phyloP scores from a whole-genome alignment of 2,888 invertebrate species.

The Rhorus exstirpatorius region DNA sequence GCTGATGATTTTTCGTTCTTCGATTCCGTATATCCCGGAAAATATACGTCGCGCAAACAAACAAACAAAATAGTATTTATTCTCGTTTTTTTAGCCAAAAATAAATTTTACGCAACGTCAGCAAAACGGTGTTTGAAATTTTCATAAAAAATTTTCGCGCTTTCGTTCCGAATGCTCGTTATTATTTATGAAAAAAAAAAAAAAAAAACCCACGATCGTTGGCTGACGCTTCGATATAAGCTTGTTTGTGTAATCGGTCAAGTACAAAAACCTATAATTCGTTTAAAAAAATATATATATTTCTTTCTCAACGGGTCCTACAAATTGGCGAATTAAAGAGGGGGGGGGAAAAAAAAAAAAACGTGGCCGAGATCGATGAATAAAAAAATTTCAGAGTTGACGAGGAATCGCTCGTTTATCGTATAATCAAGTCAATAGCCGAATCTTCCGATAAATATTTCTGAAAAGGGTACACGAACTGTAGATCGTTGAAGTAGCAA shows the following conservation, averaged over 20 bases:
- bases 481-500: slow-evolving; percentile 37
- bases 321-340: background rate
- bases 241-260: background rate
- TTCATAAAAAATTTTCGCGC: too few species aligned
- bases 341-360: background rate
- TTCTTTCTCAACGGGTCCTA: background rate
- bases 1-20: background rate
- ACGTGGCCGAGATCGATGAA: background rate
- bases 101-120: too few species aligned
- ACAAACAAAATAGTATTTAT: too few species aligned
- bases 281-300: too few species aligned
- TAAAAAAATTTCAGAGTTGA: slow-evolving; percentile 2
- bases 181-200: too few species aligned
- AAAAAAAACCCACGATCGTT: too few species aligned
- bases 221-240: too few species aligned
- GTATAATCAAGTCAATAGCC: slow-evolving; percentile 51
- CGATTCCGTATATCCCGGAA: background rate
- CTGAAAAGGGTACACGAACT: slow-evolving; percentile 36
- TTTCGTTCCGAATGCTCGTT: too few species aligned
- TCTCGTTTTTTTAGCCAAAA: too few species aligned
- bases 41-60: background rate
- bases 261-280: background rate
- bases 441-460: slow-evolving; percentile 57
- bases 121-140: too few species aligned
- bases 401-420: slow-evolving; percentile 18